These are phyloP conservation scores for Drosophila truncata DNA, from an alignment of 1,140 invertebrate species.

Conservation along the genomic window DNA sequence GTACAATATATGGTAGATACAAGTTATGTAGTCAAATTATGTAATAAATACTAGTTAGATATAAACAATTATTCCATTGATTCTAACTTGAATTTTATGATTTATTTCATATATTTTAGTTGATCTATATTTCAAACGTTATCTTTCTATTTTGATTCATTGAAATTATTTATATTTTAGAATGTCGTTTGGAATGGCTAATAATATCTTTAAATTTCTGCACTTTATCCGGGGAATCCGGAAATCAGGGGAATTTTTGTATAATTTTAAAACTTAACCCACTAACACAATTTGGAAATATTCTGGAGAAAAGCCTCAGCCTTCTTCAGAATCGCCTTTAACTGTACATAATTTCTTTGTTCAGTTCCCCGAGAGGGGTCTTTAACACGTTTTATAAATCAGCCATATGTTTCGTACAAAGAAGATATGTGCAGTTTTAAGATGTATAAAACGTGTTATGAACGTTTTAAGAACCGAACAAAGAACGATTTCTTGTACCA, in stretches of 20 bases:
- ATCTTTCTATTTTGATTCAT: neutral
- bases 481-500: neutral
- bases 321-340: neutral
- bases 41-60: neutral
- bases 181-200: neutral
- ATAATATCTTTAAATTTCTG: neutral
- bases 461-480: slow-evolving; percentile 5
- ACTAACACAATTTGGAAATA: neutral
- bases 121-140: neutral
- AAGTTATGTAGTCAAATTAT: neutral
- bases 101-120: neutral
- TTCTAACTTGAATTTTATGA: neutral
- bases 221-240: too few species aligned
- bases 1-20: neutral
- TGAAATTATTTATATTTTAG: neutral
- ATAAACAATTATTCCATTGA: neutral
- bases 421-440: slow-evolving; percentile 2
- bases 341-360: slow-evolving; percentile 15
- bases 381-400: slow-evolving; percentile 20
- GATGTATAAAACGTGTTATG: slow-evolving; percentile 15
- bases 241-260: neutral
- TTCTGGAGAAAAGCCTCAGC: neutral
- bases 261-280: slow-evolving; percentile 3
- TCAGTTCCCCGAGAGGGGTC: neutral
- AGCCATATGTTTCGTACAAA: slow-evolving; percentile 12